A percentile compares a stretch with the other conserved stretches of the same genome.
These are phyloP conservation scores for Montifringilla adamsi DNA, from an alignment of 2,113 vertebrate genomes.

Conservation along the genomic window DNA sequence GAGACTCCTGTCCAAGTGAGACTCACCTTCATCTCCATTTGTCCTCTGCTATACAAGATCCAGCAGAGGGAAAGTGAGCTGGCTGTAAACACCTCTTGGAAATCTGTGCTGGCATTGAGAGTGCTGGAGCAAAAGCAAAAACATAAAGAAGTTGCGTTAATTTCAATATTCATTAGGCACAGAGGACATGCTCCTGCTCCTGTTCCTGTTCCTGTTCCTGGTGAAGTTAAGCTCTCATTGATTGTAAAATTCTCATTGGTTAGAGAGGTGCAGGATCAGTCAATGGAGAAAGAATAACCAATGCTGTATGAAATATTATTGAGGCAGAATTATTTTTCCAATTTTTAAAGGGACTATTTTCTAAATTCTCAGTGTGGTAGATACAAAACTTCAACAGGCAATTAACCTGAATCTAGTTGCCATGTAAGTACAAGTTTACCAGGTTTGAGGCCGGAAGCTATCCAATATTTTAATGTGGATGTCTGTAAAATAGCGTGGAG, in stretches of 20 bases:
- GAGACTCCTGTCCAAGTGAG: not conserved
- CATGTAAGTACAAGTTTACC: not conserved
- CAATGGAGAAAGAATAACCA: not conserved
- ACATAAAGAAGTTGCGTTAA: slow-evolving; percentile 20
- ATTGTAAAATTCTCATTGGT: not conserved
- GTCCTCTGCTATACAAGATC: not conserved
- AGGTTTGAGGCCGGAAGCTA: not conserved
- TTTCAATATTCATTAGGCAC: slow-evolving; percentile 54
- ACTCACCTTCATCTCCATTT: not conserved
- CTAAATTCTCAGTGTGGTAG: not conserved
- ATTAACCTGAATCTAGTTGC: not conserved
- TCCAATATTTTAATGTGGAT: not conserved
- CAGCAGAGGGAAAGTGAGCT: not conserved
- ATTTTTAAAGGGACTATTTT: not conserved
- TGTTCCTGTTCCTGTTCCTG: not conserved
- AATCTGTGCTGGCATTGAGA: not conserved
- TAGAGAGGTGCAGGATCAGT: not conserved
- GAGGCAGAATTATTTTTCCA: not conserved
- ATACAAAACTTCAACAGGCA: not conserved
- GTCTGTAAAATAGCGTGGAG: not conserved
- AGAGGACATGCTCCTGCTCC: not conserved
- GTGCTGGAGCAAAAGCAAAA: slow-evolving; percentile 25
- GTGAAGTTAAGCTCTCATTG: not conserved
- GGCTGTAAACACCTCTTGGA: not conserved
- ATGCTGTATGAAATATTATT: not conserved